phyloP scores from a whole-genome alignment of 2,797 vertebrate genomes.

The Tragelaphus eurycerus region DNA sequence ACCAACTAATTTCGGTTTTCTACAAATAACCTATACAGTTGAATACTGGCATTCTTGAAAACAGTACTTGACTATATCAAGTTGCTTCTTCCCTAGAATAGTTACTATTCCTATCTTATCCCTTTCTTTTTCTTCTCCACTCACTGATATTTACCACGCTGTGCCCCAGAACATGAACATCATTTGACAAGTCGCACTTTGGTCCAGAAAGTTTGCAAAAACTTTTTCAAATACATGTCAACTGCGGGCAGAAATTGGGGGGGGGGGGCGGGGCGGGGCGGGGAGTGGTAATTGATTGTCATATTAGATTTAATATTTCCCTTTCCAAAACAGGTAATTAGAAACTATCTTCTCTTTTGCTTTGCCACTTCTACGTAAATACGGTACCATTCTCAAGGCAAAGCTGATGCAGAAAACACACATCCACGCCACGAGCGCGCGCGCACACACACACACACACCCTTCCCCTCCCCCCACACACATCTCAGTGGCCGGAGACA shows the following conservation, averaged over 20 bases:
- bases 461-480: neutral
- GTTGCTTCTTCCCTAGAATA: neutral
- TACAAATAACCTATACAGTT: neutral
- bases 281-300: neutral
- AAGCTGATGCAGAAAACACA: neutral
- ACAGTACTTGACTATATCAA: too few relatives aligned
- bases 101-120: neutral
- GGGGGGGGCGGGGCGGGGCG: too few relatives aligned
- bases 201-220: neutral
- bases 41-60: too few relatives aligned
- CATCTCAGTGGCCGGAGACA: neutral
- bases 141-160: neutral
- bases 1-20: neutral
- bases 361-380: neutral
- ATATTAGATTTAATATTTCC: neutral
- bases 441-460: rapidly evolving
- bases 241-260: neutral
- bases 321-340: neutral
- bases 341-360: neutral
- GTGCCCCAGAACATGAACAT: neutral
- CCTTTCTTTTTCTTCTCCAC: neutral
- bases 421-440: neutral
- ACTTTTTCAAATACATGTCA: neutral
- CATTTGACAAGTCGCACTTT: neutral
- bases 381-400: neutral